Evolutionary conservation across 2,888 invertebrate genomes (phyloP).

Genomic region (Incurvaria masculella): DNA sequence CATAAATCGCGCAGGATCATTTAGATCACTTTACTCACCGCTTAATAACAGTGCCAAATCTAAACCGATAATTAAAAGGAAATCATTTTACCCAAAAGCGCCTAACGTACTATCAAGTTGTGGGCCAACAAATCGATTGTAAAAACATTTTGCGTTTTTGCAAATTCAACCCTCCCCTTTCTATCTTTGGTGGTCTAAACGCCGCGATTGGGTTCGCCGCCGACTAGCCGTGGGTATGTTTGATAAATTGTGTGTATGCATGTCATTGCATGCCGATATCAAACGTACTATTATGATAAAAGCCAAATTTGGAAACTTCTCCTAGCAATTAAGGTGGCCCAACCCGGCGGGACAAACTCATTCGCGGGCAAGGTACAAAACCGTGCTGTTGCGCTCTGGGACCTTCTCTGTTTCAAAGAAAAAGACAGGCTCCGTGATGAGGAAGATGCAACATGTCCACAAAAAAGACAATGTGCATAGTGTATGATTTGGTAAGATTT

Average conservation of each 20-base stretch:
- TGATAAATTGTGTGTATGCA: not conserved
- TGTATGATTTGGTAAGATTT: no score
- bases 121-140: not conserved
- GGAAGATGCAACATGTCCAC: no score
- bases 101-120: not conserved
- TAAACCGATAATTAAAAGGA: constrained; percentile 39
- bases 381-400: no score
- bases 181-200: constrained; percentile 21
- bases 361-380: no score
- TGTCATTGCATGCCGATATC: no score
- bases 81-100: not conserved
- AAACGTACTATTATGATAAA: no score
- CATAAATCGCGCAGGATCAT: constrained; percentile 20
- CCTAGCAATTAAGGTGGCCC: no score
- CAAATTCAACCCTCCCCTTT: constrained; percentile 15
- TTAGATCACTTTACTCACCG: constrained; percentile 43
- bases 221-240: constrained; percentile 1
- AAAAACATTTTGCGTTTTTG: not conserved
- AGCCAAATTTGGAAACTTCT: no score
- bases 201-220: constrained; percentile 23
- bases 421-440: no score
- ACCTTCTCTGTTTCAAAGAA: no score
- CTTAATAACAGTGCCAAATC: constrained; percentile 33
- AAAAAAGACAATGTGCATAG: no score
- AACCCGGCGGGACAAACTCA: no score